Percentiles rank a stretch among this genome's conserved stretches.
Conservation (phyloP, 1,140 invertebrate genomes). For the Drosophila navojoa region DNA sequence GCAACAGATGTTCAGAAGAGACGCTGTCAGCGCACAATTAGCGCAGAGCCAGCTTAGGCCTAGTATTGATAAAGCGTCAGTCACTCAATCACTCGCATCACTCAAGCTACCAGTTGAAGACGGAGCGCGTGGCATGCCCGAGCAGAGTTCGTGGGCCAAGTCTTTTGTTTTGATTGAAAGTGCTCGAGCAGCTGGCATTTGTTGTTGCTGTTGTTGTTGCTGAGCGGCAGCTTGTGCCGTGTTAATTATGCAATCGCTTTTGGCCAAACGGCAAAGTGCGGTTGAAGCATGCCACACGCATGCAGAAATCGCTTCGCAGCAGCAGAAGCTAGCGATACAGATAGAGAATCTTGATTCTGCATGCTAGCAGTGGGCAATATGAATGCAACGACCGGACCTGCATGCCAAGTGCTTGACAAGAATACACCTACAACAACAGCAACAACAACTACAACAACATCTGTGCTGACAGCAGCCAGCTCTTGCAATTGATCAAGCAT, state of each 20-base stretch:
- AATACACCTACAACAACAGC: constrained; percentile 5
- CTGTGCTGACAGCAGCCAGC: constrained; percentile 3
- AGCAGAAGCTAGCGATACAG: background rate
- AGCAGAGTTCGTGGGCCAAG: constrained; percentile 48
- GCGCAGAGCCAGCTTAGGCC: constrained; percentile 14
- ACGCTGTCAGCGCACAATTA: constrained; percentile 32
- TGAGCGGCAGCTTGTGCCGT: background rate
- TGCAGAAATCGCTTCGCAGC: constrained; percentile 1
- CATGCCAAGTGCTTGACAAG: background rate
- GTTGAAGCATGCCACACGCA: constrained; percentile 30
- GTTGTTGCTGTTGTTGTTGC: background rate
- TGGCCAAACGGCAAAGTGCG: constrained; percentile 7
- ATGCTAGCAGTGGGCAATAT: background rate
- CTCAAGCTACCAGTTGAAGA: constrained; percentile 16
- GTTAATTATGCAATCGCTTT: constrained; percentile 38
- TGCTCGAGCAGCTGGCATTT: constrained; percentile 35
- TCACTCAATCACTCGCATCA: constrained; percentile 36
- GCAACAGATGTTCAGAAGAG: constrained; percentile 67
- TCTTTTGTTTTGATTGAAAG: constrained; percentile 47
- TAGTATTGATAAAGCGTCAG: constrained; percentile 40
- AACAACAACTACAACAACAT: constrained; percentile 2
- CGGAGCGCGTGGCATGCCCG: constrained; percentile 24
- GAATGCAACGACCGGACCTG: constrained; percentile 17
- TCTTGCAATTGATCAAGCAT: constrained; percentile 17
- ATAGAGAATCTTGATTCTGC: background rate